These are phyloP conservation scores for Metaphire vulgaris DNA, from an alignment of 1,140 invertebrate genomes.

Conservation along the genomic window DNA sequence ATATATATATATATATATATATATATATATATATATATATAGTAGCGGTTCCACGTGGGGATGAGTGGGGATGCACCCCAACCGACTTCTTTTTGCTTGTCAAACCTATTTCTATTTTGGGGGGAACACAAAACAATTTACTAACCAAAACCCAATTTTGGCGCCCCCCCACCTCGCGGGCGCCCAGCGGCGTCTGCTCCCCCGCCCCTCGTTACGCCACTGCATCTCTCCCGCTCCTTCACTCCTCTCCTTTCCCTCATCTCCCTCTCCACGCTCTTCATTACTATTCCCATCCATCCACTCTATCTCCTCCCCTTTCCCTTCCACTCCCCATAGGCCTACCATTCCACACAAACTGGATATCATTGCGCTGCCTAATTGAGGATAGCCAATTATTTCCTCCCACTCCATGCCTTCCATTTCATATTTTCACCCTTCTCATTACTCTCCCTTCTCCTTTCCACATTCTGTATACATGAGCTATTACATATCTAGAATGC, in stretches of 20 bases:
- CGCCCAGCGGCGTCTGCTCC: not conserved
- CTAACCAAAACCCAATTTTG: too few species aligned
- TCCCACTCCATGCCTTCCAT: too few species aligned
- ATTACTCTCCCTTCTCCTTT: not conserved
- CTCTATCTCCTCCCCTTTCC: not conserved
- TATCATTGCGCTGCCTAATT: not conserved
- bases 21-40: slow-evolving; percentile 4
- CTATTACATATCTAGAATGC: too few species aligned
- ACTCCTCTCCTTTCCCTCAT: too few species aligned
- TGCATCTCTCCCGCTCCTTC: not conserved
- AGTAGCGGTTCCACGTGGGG: too few species aligned
- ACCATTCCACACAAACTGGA: not conserved
- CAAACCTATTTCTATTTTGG: too few species aligned
- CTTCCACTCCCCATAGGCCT: not conserved
- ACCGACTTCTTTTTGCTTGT: not conserved
- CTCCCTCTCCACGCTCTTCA: not conserved
- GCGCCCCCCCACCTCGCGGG: too few species aligned
- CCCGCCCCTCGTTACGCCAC: not conserved
- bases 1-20: slow-evolving; percentile 4
- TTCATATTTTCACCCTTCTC: not conserved
- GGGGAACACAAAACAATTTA: too few species aligned
- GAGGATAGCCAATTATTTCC: not conserved
- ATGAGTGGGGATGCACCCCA: too few species aligned
- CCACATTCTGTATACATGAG: not conserved
- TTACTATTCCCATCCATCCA: not conserved